Percentiles rank a stretch among this genome's conserved stretches.
Evolutionary conservation across 1,140 invertebrate species (phyloP).

Genomic region (Stenopsyche tienmushanensis): DNA sequence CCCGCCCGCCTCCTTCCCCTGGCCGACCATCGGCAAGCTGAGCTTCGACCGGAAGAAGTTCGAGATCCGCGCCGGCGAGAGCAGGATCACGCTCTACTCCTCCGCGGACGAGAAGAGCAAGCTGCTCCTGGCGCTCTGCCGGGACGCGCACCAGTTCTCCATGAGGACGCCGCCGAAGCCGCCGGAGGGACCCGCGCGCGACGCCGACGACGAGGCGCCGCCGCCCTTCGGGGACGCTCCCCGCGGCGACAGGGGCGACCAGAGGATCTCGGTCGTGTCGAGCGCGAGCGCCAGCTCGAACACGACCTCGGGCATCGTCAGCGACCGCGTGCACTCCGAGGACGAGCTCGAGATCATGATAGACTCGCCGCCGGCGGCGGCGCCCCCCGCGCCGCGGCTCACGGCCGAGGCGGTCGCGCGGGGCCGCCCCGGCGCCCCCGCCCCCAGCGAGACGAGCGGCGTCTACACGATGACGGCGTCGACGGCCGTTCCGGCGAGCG

Average conservation of each 20-base stretch:
- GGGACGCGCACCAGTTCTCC: constrained; percentile 91
- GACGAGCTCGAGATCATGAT: constrained; percentile 87
- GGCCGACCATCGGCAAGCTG: constrained; percentile 91
- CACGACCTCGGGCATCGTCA: constrained; percentile 92
- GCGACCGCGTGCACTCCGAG: constrained; percentile 89
- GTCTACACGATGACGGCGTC: constrained; percentile 75
- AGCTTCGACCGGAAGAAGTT: constrained; percentile 97
- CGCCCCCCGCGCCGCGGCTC: constrained; percentile 50
- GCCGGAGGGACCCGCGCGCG: constrained; percentile 74
- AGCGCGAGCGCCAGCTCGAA: constrained; percentile 82
- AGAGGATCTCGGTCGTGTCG: constrained; percentile 88
- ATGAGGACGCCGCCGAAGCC: constrained; percentile 83
- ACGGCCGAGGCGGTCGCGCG: constrained; percentile 40
- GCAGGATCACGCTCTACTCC: constrained; percentile 87
- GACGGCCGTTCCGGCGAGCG: constrained; percentile 42
- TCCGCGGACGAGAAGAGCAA: constrained; percentile 90
- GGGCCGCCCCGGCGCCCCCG: constrained; percentile 51
- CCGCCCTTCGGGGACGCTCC: too few relatives aligned
- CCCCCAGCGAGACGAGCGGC: constrained; percentile 73
- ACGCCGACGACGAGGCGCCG: constrained; percentile 77
- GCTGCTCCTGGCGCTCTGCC: constrained; percentile 83
- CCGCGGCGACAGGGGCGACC: constrained; percentile 57
- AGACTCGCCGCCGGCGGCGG: constrained; percentile 70
- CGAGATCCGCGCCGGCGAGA: constrained; percentile 86
- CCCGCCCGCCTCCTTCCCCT: constrained; percentile 74